phyloP scores from a whole-genome alignment of 2,797 vertebrate species.

The Helostoma temminkii region DNA sequence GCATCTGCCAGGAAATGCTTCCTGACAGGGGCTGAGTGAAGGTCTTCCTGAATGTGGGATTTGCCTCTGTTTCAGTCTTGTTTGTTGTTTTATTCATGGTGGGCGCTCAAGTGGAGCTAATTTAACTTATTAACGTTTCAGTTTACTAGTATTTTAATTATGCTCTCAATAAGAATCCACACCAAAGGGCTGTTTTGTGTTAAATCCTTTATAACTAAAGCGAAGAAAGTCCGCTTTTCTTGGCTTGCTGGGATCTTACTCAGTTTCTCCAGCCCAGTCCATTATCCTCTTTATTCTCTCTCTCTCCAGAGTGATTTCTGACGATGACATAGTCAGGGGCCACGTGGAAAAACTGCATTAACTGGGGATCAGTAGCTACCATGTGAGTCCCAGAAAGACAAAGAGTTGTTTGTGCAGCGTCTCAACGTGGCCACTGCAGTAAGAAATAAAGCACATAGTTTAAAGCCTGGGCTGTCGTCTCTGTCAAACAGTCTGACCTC shows the following conservation, averaged over 20 bases:
- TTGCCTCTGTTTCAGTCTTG: slow-evolving; percentile 38
- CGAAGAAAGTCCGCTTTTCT: slow-evolving; percentile 52
- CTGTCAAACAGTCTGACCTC: slow-evolving; percentile 61
- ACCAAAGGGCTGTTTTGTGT: slow-evolving; percentile 18
- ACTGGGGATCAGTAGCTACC: slow-evolving; percentile 63
- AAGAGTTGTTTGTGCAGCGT: slow-evolving; percentile 71
- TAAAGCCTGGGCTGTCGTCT: slow-evolving; percentile 39
- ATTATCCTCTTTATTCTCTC: slow-evolving; percentile 14
- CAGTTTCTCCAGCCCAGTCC: slow-evolving; percentile 55
- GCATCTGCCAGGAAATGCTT: slow-evolving; percentile 76
- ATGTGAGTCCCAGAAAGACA: slow-evolving; percentile 72
- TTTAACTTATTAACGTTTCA: too few relatives aligned
- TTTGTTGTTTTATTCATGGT: slow-evolving; percentile 43
- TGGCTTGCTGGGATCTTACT: slow-evolving; percentile 55
- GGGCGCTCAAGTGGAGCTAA: neutral
- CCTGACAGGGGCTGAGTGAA: slow-evolving; percentile 66
- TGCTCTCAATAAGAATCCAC: slow-evolving; percentile 5
- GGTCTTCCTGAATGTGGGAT: slow-evolving; percentile 70
- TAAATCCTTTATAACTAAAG: slow-evolving; percentile 49
- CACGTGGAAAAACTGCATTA: slow-evolving; percentile 67
- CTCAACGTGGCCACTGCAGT: slow-evolving; percentile 26
- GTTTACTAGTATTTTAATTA: neutral
- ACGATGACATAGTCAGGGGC: slow-evolving; percentile 54
- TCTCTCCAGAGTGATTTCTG: slow-evolving; percentile 54
- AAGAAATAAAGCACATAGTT: slow-evolving; percentile 40